Base-by-base conservation (phyloP, 2,888 invertebrate genomes). In the Gastrophysa polygoni region DNA sequence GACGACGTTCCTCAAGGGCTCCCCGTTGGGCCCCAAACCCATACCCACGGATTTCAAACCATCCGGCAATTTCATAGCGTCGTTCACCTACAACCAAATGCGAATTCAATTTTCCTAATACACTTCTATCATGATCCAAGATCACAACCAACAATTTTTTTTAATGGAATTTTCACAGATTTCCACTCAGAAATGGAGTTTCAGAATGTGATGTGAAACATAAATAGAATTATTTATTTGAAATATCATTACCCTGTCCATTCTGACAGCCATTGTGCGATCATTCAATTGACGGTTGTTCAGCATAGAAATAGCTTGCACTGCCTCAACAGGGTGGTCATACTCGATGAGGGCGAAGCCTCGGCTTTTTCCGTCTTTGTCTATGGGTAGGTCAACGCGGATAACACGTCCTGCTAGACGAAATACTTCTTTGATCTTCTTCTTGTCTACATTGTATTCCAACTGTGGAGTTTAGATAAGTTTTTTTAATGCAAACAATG, bases 311-410 rank as follows among this genome's bases (percentile, higher is more conserved):
- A 98, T 96, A 11, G 98, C 96, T 84, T 96, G 92, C 4, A 98
- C 98, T 34, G 98, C 97, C 84, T 99, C 98, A 38, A 98, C 94
- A 0, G 98, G 98, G 83, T 97, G 96, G 78, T 97, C 96, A 84
- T 92, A 98, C 81, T 96, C 95, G 71, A 98, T 90, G 32, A 96
- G 92, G 68, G 95, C 97, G 85, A 96, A 95, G 49, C 98, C 98
- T 77, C 97, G 88, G 75, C 96, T 96, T 79, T 96, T 96, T 38
- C 98, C 98, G 77, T 98, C 97, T 80, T 95, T 95, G 81, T 98
- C 98, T 67, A 91, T 84, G 48, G 93, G 94, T 68, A 99, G 85
- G 79, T 98, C 97, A 66, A 96, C 92, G 75, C 90, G 90, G 47
- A 92, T 85, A 11, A 98, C 92, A 82, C 94, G 93, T 20, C 99